Evolutionary conservation across 2,113 vertebrate species (phyloP).

Genomic region (Halichoerus grypus): DNA sequence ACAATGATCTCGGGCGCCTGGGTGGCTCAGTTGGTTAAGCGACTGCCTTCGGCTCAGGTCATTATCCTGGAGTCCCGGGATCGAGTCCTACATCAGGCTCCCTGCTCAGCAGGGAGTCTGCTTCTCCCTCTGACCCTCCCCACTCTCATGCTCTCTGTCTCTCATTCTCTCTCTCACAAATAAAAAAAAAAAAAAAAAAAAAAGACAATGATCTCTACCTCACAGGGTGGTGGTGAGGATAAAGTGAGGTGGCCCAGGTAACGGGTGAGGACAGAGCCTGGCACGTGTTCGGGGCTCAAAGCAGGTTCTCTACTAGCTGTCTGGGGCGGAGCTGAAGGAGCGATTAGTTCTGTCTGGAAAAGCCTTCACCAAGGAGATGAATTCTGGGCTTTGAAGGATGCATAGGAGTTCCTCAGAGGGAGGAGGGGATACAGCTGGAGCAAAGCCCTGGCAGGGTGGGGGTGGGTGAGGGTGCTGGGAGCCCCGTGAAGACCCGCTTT

Average conservation of each 20-base stretch:
- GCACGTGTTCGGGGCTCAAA: neutral
- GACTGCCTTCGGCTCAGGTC: no score
- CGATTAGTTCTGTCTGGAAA: neutral
- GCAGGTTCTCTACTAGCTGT: neutral
- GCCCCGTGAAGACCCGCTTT: neutral
- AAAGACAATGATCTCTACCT: neutral
- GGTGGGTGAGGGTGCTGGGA: neutral
- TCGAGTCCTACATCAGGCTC: no score
- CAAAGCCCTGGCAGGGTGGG: neutral
- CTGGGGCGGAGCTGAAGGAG: neutral
- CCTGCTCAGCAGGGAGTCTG: no score
- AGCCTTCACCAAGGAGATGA: neutral
- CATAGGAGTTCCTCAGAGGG: neutral
- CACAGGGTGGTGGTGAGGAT: neutral
- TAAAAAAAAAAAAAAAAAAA: no score
- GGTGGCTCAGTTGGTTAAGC: no score
- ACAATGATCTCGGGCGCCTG: neutral
- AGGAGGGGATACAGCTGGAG: neutral
- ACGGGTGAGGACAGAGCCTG: neutral
- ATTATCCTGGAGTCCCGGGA: no score
- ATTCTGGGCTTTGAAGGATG: neutral
- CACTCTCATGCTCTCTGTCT: no score
- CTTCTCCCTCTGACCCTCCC: no score
- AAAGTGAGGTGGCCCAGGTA: neutral
- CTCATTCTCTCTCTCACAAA: no score